Percentiles rank a stretch among this genome's conserved stretches.
Evolutionary conservation across 2,113 vertebrate species (phyloP).

Genomic region (Aegotheles bennettii): DNA sequence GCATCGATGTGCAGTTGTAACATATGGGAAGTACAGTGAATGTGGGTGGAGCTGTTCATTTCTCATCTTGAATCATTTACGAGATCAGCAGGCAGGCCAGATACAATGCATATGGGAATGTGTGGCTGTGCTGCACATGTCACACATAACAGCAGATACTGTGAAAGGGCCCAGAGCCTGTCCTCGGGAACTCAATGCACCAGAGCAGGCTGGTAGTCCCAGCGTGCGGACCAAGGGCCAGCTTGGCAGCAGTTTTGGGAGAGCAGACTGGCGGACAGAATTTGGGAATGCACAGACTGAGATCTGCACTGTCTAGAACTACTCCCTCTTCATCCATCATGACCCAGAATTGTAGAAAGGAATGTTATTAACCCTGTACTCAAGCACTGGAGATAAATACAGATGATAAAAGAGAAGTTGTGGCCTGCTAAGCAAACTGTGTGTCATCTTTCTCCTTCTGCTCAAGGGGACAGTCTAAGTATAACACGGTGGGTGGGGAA

Average conservation of each 20-base stretch:
- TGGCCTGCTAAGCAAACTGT: not conserved
- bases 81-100: slow-evolving; percentile 68
- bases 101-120: slow-evolving; percentile 70
- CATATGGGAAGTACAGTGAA: slow-evolving; percentile 69
- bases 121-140: slow-evolving; percentile 69
- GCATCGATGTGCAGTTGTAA: slow-evolving; percentile 66
- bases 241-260: slow-evolving; percentile 46
- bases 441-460: not conserved
- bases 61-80: slow-evolving; percentile 69
- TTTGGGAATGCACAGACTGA: not conserved
- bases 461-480: not conserved
- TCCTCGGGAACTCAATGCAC: slow-evolving; percentile 6
- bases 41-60: slow-evolving; percentile 69
- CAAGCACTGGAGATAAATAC: not conserved
- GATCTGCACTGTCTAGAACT: not conserved
- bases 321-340: not conserved
- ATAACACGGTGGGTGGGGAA: not conserved
- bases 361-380: not conserved
- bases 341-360: not conserved
- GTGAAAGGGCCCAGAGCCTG: slow-evolving; percentile 57
- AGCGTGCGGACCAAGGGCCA: not conserved
- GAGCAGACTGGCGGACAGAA: slow-evolving; percentile 44
- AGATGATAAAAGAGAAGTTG: not conserved
- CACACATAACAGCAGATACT: slow-evolving; percentile 62
- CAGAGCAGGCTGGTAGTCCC: slow-evolving; percentile 21